A percentile compares a stretch with the other conserved stretches of the same genome.
Evolutionary conservation across 2,888 invertebrate genomes (phyloP).

Genomic region (Hirudinaria manillensis): DNA sequence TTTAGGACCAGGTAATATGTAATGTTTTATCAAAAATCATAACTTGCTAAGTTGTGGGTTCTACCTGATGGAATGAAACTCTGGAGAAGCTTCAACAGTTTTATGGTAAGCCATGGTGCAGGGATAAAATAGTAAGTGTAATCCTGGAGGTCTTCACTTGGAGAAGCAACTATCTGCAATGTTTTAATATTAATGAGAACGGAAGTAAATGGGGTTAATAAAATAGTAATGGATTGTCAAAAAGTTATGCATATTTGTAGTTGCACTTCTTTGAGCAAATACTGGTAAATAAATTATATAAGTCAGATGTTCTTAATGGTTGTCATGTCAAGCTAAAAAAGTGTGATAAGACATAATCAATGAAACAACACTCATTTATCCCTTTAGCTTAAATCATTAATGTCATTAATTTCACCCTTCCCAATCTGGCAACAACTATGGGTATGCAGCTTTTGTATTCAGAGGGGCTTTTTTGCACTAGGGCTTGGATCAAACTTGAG

Average conservation of each 20-base stretch:
- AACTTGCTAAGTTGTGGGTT: not conserved
- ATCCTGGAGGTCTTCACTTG: conserved; percentile 97
- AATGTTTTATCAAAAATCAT: not conserved
- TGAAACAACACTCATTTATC: no score
- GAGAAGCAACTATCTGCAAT: conserved; percentile 85
- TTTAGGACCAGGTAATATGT: not conserved
- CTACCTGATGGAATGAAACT: conserved; percentile 69
- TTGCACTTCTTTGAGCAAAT: no score
- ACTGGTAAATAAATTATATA: no score
- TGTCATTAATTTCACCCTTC: conserved; percentile 62
- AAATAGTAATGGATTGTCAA: no score
- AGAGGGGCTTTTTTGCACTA: conserved; percentile 96
- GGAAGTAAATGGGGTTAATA: no score
- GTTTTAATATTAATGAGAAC: not conserved
- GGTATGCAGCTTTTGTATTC: conserved; percentile 99
- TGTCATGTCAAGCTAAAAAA: no score
- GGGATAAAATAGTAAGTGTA: conserved; percentile 99
- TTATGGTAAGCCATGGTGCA: conserved; percentile 99
- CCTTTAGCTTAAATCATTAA: not conserved
- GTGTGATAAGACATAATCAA: no score
- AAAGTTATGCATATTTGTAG: no score
- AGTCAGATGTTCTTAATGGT: no score
- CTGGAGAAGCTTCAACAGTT: conserved; percentile 85
- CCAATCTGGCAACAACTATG: conserved; percentile 89
- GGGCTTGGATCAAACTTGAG: conserved; percentile 90